phyloP scores from a whole-genome alignment of 2,113 vertebrate genomes.

The Lynx canadensis region DNA sequence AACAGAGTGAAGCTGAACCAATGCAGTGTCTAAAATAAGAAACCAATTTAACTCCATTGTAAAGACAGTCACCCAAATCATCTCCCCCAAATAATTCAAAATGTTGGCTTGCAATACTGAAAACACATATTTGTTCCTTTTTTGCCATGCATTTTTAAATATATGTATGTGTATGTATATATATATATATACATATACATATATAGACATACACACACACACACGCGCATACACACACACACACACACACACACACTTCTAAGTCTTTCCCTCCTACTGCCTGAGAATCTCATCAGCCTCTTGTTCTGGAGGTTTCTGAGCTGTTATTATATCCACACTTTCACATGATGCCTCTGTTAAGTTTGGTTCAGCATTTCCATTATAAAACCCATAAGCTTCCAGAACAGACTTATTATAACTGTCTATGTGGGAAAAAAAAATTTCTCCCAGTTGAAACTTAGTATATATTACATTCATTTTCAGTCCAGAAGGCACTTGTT shows the following conservation, averaged over 20 bases:
- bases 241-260: background rate
- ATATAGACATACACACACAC: no score
- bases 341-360: background rate
- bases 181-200: no score
- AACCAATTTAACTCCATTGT: slow-evolving; percentile 82
- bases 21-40: slow-evolving; percentile 74
- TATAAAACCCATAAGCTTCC: slow-evolving; percentile 60
- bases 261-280: slow-evolving; percentile 46
- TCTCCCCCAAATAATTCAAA: slow-evolving; percentile 74
- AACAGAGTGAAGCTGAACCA: slow-evolving; percentile 78
- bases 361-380: slow-evolving; percentile 54
- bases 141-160: background rate
- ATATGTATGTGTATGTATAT: no score
- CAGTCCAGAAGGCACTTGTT: background rate
- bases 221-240: no score
- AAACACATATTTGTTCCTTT: slow-evolving; percentile 76
- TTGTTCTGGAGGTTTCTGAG: slow-evolving; percentile 51
- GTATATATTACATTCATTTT: background rate
- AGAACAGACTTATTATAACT: slow-evolving; percentile 45
- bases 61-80: slow-evolving; percentile 76
- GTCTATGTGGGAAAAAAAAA: background rate
- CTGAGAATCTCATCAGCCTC: slow-evolving; percentile 55
- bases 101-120: slow-evolving; percentile 61
- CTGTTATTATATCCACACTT: background rate
- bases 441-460: slow-evolving; percentile 17